Evolutionary conservation across 2,113 vertebrate species (phyloP), one percentile per base, ranked within the genome.

Genomic region (Halichoeres trimaculatus): DNA sequence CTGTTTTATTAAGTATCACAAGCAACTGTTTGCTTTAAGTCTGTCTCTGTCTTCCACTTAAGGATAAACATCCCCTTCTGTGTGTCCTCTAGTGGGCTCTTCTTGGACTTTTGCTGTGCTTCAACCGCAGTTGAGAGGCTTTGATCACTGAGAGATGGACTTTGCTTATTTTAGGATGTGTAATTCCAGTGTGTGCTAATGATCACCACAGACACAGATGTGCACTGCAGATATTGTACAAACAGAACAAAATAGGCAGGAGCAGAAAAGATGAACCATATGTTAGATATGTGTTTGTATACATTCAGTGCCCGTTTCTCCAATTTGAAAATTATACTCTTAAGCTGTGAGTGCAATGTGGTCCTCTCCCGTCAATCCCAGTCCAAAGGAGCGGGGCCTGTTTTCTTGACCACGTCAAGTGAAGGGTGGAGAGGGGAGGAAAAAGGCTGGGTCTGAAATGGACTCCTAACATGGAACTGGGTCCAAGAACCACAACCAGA

Each of bases 401-500:
- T 68, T 85, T 6, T 47, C 45, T 76, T 85, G 43, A 30, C 74
- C 72, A 71, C 17, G 66, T 74, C 47, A 90, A 90, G 83, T 74
- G 66, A 88, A 76, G 71, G 72, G 51, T 80, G 70, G 67, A 81
- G 69, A 61, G 57, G n/a, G 56, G 72, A 35, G 38, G 54, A 72
- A 52, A 43, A 23, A 70, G 19, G 59, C 50, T 71, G 71, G 34
- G 80, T 73, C 76, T 71, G 75, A 74, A 85, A 81, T 78, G 68
- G 81, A 79, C 70, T 85, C 70, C 55, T 35, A 45, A 61, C 58
- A 72, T 67, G 14, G 63, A 65, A 55, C 68, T 56, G 45, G 57
- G 62, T 90, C 90, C 90, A 88, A 78, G 50, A 88, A 85, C 91
- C 90, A 76, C 90, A 89, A 88, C 80, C 74, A 78, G 81, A 77